A percentile compares a stretch with the other conserved stretches of the same genome.
Evolutionary conservation across 1,140 invertebrate genomes (phyloP).

Genomic region (Dendroctonus ponderosae): DNA sequence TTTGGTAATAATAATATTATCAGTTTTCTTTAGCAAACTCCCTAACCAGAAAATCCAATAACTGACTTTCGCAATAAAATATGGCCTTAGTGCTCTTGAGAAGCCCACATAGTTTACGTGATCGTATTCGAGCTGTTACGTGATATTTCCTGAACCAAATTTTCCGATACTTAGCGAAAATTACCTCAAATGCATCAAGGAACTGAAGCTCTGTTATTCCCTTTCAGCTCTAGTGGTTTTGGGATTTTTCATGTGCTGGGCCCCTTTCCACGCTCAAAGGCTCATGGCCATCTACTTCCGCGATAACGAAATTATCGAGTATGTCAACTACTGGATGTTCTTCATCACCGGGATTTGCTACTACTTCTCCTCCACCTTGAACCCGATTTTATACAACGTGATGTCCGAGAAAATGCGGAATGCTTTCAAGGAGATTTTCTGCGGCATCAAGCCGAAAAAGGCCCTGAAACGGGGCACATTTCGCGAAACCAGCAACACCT

Average conservation of each 20-base stretch:
- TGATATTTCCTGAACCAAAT: too few species aligned
- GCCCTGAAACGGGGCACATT: conserved; percentile 15
- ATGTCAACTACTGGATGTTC: conserved; percentile 77
- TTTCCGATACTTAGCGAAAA: too few species aligned
- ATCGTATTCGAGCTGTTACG: too few species aligned
- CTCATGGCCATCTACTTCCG: conserved; percentile 69
- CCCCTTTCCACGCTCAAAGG: conserved; percentile 92
- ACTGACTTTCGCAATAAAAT: too few species aligned
- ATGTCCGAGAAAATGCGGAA: conserved; percentile 84
- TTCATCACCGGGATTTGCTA: conserved; percentile 79
- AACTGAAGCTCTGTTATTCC: too few species aligned
- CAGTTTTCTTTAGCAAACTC: too few species aligned
- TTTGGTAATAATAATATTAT: too few species aligned
- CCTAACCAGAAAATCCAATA: too few species aligned
- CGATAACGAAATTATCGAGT: conserved; percentile 59
- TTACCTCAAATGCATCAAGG: not conserved
- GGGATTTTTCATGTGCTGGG: conserved; percentile 97
- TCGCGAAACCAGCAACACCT: conserved; percentile 28
- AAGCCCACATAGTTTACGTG: too few species aligned
- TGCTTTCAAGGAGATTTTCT: conserved; percentile 66
- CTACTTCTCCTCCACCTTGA: conserved; percentile 85
- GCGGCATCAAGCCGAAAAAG: conserved; percentile 33
- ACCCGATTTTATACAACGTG: conserved; percentile 88
- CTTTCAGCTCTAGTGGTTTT: conserved; percentile 88
- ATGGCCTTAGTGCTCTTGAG: too few species aligned